Conservation (phyloP, 2,113 vertebrate genomes). For the Saccopteryx bilineata region DNA sequence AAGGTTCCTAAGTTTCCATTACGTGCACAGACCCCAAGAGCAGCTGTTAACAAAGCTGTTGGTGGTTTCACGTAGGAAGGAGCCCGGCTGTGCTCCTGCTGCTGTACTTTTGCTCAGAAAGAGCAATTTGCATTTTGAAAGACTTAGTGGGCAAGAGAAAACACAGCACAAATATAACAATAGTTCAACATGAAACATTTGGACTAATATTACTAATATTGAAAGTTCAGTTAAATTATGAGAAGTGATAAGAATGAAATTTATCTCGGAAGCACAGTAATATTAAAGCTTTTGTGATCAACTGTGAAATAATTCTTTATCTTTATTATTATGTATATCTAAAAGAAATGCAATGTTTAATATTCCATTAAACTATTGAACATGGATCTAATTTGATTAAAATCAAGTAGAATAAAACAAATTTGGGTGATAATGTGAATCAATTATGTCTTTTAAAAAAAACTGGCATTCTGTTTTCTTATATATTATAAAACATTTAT, state of each 20-base stretch:
- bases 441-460: background rate
- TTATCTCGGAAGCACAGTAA: background rate
- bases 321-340: background rate
- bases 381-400: background rate
- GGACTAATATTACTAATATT: background rate
- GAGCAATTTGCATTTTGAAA: slow-evolving; percentile 27
- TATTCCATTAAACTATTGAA: background rate
- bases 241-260: background rate
- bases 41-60: slow-evolving; percentile 80
- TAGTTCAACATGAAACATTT: slow-evolving; percentile 14
- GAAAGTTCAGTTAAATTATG: background rate
- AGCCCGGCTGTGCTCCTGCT: slow-evolving; percentile 76
- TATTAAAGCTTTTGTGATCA: background rate
- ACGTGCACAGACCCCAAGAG: slow-evolving; percentile 66
- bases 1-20: slow-evolving; percentile 78
- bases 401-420: background rate
- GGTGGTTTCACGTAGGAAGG: slow-evolving; percentile 53
- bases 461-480: background rate
- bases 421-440: background rate
- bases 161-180: slow-evolving; percentile 49
- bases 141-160: slow-evolving; percentile 47
- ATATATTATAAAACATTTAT: background rate
- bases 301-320: background rate
- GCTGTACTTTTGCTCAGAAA: slow-evolving; percentile 74
- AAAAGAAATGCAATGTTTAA: background rate